A percentile compares a stretch with the other conserved stretches of the same genome.
phyloP scores from a whole-genome alignment of 2,888 invertebrate genomes.

The Xanthia togata region DNA sequence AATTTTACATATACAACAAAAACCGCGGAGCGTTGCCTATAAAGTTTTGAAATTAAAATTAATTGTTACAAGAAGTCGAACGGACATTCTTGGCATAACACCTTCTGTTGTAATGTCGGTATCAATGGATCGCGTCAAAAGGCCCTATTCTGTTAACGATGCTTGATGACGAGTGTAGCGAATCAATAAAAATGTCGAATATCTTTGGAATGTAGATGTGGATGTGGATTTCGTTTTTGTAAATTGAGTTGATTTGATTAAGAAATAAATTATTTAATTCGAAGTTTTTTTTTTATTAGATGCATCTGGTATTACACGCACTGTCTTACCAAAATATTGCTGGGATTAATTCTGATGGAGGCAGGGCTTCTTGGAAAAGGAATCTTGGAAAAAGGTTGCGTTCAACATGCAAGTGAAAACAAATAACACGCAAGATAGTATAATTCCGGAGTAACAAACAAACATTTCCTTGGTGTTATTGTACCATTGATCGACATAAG shows the following conservation, averaged over 20 bases:
- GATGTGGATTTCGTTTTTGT: slow-evolving; percentile 12
- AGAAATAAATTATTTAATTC: slow-evolving; percentile 18
- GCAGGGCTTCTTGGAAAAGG: too few relatives aligned
- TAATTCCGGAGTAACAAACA: not conserved
- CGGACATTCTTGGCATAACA: slow-evolving; percentile 63
- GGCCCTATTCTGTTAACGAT: slow-evolving; percentile 54
- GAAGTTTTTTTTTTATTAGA: not conserved
- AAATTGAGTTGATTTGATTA: slow-evolving; percentile 40
- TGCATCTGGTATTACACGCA: slow-evolving; percentile 46
- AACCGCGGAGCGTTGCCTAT: slow-evolving; percentile 33
- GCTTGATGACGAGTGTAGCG: slow-evolving; percentile 52
- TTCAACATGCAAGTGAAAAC: not conserved
- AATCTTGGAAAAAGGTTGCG: not conserved
- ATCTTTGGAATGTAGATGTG: slow-evolving; percentile 38
- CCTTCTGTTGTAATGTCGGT: slow-evolving; percentile 38
- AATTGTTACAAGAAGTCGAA: slow-evolving; percentile 55
- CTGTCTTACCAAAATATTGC: too few relatives aligned
- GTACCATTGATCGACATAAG: slow-evolving; percentile 12
- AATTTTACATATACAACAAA: slow-evolving; percentile 21
- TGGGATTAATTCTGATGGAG: not conserved
- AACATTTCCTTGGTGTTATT: not conserved
- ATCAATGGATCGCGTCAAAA: slow-evolving; percentile 50
- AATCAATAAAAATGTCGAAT: slow-evolving; percentile 46
- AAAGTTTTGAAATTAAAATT: slow-evolving; percentile 54
- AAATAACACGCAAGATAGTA: too few relatives aligned